These are phyloP conservation scores for Platorchestia sp. DNA, from an alignment of 1,140 invertebrate genomes.

Conservation along the genomic window DNA sequence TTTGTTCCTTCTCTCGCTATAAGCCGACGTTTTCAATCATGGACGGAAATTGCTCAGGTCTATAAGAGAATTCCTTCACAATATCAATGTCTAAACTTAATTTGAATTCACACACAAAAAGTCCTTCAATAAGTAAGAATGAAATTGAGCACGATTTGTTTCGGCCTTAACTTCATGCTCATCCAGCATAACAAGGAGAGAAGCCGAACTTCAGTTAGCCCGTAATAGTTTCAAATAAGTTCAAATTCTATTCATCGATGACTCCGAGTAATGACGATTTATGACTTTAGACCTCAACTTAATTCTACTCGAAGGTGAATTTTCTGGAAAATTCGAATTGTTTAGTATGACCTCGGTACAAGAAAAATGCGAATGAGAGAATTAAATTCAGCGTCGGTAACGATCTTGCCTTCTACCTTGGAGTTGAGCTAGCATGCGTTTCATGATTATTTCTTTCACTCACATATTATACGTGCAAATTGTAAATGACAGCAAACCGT, in stretches of 20 bases:
- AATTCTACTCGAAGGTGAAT: neutral
- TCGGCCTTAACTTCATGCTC: neutral
- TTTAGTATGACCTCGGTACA: neutral
- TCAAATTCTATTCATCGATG: too few species aligned
- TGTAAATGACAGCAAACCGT: too few species aligned
- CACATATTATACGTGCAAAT: neutral
- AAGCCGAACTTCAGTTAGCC: neutral
- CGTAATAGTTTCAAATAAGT: too few species aligned
- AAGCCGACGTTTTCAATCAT: neutral
- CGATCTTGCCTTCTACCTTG: neutral
- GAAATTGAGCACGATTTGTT: neutral
- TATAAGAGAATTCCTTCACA: neutral
- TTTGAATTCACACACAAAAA: neutral
- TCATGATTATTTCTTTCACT: neutral
- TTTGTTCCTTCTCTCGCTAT: neutral
- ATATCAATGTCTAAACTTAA: neutral
- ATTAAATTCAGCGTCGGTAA: neutral
- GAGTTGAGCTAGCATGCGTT: neutral
- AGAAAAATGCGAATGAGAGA: neutral
- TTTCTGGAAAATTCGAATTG: neutral
- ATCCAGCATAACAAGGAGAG: neutral
- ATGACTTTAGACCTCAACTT: neutral
- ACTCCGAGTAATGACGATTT: too few species aligned
- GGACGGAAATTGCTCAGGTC: neutral
- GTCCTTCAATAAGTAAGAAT: neutral